phyloP scores from a whole-genome alignment of 2,113 vertebrate species.

The Larimichthys polyactis region DNA sequence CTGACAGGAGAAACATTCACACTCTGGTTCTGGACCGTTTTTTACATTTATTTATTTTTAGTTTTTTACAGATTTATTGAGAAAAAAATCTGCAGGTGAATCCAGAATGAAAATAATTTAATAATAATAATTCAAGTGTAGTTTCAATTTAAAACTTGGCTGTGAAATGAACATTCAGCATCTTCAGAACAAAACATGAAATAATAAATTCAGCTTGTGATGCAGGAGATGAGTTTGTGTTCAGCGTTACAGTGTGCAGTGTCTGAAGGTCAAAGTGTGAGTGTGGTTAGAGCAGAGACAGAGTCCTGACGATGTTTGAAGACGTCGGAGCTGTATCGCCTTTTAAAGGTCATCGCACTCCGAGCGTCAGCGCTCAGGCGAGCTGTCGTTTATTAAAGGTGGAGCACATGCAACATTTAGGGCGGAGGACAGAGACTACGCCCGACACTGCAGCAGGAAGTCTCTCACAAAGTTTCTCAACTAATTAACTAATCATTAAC shows the following conservation, averaged over 20 bases:
- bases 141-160: not conserved
- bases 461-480: not conserved
- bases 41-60: too few species aligned
- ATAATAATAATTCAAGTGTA: not conserved
- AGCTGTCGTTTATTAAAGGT: slow-evolving; percentile 2
- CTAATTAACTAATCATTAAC: not conserved
- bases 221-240: too few species aligned
- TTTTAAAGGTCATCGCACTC: not conserved
- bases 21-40: too few species aligned
- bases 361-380: not conserved
- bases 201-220: too few species aligned
- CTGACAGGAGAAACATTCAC: too few species aligned
- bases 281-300: not conserved
- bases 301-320: slow-evolving; percentile 13
- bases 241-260: too few species aligned
- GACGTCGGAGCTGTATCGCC: not conserved
- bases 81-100: too few species aligned
- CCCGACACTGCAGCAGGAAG: slow-evolving; percentile 5
- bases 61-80: too few species aligned
- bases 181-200: too few species aligned
- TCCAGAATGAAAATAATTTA: not conserved
- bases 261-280: too few species aligned
- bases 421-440: not conserved
- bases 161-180: not conserved
- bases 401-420: too few species aligned